These are phyloP conservation scores for Gymnobelideus leadbeateri DNA, from an alignment of 2,113 vertebrate species.

Conservation along the genomic window DNA sequence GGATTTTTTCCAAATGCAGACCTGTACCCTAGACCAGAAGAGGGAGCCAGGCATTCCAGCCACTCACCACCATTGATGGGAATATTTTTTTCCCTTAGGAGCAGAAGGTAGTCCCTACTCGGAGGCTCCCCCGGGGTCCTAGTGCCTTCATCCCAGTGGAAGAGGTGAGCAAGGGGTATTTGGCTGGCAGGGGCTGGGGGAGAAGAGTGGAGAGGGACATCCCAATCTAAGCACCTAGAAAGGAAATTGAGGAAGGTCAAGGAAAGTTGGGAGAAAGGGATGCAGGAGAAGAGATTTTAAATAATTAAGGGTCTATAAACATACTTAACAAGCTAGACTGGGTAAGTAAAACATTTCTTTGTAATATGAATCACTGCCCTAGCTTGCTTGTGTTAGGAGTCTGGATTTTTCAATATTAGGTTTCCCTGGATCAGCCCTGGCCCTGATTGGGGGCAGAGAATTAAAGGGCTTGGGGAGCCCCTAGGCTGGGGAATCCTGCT, in stretches of 20 bases:
- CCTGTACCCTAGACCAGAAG: background rate
- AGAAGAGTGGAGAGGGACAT: background rate
- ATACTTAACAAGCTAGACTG: background rate
- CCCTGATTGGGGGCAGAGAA: background rate
- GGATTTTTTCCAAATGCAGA: background rate
- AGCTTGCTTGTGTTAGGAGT: background rate
- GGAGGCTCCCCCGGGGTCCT: conserved; percentile 76
- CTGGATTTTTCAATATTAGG: background rate
- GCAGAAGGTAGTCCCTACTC: conserved; percentile 56
- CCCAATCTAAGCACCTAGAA: background rate
- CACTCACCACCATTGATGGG: background rate
- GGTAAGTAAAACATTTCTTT: background rate
- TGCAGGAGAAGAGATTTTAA: background rate
- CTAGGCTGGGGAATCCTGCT: background rate
- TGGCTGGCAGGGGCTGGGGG: background rate
- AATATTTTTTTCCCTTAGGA: conserved; percentile 70
- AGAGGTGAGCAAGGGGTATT: conserved; percentile 73
- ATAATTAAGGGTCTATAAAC: background rate
- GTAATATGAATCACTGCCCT: background rate
- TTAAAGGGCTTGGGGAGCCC: no score
- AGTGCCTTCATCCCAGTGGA: conserved; percentile 84
- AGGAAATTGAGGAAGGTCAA: background rate
- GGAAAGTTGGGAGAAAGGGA: background rate
- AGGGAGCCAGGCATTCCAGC: background rate
- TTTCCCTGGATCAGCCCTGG: background rate